Base-by-base conservation (phyloP, 1,140 invertebrate genomes). In the Drosophila rufa region DNA sequence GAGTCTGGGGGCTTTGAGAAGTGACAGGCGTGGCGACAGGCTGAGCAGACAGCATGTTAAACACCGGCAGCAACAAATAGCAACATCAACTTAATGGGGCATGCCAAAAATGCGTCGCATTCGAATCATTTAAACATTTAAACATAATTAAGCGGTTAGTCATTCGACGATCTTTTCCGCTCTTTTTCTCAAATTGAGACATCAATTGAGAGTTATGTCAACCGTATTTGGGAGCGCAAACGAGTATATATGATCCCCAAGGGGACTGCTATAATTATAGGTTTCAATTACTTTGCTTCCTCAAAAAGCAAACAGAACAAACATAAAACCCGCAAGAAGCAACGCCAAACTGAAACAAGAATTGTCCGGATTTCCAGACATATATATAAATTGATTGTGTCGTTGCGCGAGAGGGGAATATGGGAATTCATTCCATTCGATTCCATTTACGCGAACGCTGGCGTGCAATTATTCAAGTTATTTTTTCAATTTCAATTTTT, bases 131-230 rank as follows among this genome's bases (percentile, higher is more conserved):
- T 80, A 76, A 59, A 51, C 46, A 66, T 66, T 66, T 67, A 55
- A 84, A 69, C 82, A 84, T 85, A 85, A 84, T 84, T 78, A 85
- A 85, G 82, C 82, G 55, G 61, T 81, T 83, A 80, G 70, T 60
- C 76, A 65, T 25, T 3, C 58, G 40, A 36, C 67, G 59, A 59
- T 75, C 43, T 64, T 36, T 58, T 19, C 42, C 62, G 58, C 46
- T 59, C 47, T 42, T 60, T 61, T 30, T 19, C 51, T 66, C 68
- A 60, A 79, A 86, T 86, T 85, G 82, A 85, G 82, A 86, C 82
- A 85, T 85, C 82, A 85, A 85, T 82, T 87, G 69, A 51, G 43
- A 75, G 71, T 75, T 73, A 73, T 74, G 70, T 62, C 58, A 33
- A 17, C 27, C 68, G 57, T 80, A 57, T 75, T 30, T 47, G 71